Evolutionary conservation across 2,113 vertebrate genomes (phyloP).

Genomic region (Solea solea): DNA sequence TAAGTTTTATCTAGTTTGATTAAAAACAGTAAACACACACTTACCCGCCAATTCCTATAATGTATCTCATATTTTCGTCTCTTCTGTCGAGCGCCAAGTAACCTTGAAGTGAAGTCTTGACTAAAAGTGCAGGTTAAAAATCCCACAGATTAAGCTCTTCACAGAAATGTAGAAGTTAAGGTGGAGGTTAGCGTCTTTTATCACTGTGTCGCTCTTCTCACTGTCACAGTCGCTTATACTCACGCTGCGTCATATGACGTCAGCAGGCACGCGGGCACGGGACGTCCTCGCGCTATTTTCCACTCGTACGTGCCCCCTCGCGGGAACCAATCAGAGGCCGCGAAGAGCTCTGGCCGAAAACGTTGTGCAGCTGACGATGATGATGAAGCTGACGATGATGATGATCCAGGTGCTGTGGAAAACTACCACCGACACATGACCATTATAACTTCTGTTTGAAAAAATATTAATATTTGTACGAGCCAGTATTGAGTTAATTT

Average conservation of each 20-base stretch:
- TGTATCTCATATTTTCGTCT: conserved; percentile 77
- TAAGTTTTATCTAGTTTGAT: neutral
- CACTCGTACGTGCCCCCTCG: conserved; percentile 17
- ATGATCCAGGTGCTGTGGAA: conserved; percentile 16
- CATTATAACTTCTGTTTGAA: too few species aligned
- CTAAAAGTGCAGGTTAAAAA: neutral
- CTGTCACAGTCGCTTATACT: conserved; percentile 6
- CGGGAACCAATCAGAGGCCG: conserved; percentile 31
- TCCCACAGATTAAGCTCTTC: neutral
- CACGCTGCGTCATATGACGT: neutral
- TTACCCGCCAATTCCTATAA: conserved; percentile 86
- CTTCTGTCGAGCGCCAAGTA: neutral
- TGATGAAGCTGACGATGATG: neutral
- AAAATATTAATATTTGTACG: too few species aligned
- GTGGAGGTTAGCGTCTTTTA: too few species aligned
- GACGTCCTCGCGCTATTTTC: conserved; percentile 12
- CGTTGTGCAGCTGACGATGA: neutral
- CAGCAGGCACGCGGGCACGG: neutral
- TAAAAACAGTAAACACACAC: neutral
- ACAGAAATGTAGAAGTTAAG: neutral
- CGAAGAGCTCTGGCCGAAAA: rapidly evolving
- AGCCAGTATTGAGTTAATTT: too few species aligned
- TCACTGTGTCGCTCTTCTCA: neutral
- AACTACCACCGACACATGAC: conserved; percentile 15
- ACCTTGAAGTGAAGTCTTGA: neutral